phyloP scores from a whole-genome alignment of 1,140 invertebrate genomes.

The Ceratina japonica region DNA sequence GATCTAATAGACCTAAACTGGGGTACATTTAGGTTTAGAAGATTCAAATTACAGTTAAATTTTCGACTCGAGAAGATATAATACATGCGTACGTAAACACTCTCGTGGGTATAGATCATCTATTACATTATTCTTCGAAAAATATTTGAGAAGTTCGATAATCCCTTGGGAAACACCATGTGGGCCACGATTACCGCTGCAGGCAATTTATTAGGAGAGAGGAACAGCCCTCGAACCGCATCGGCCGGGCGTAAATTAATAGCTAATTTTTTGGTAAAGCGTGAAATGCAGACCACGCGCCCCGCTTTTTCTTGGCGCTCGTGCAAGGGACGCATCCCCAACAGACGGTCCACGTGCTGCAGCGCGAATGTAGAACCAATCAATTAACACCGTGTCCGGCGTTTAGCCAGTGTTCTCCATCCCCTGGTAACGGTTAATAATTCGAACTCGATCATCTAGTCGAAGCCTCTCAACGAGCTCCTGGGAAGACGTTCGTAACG shows the following conservation, averaged over 20 bases:
- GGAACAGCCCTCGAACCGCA: slow-evolving; percentile 55
- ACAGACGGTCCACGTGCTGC: slow-evolving; percentile 75
- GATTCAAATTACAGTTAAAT: no score
- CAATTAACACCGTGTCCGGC: slow-evolving; percentile 68
- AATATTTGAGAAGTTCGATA: slow-evolving; percentile 31
- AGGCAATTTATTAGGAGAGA: slow-evolving; percentile 64
- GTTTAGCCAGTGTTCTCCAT: slow-evolving; percentile 45
- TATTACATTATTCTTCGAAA: neutral
- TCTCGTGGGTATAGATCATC: neutral
- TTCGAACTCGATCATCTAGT: neutral
- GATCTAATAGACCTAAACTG: neutral
- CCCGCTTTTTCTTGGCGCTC: slow-evolving; percentile 57
- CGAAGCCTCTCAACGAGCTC: neutral
- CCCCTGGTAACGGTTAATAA: neutral
- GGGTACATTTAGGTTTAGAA: no score
- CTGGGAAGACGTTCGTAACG: neutral
- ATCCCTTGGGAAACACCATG: slow-evolving; percentile 65
- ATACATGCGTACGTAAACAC: slow-evolving; percentile 11
- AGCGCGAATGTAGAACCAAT: slow-evolving; percentile 69
- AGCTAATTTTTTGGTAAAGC: slow-evolving; percentile 75
- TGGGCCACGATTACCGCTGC: slow-evolving; percentile 58
- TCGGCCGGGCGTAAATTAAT: slow-evolving; percentile 72
- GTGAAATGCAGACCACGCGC: slow-evolving; percentile 73
- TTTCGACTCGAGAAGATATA: neutral
- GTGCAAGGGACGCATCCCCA: slow-evolving; percentile 47